Evolutionary conservation across 2,113 vertebrate species (phyloP).

Genomic region (Paratilapia polleni): DNA sequence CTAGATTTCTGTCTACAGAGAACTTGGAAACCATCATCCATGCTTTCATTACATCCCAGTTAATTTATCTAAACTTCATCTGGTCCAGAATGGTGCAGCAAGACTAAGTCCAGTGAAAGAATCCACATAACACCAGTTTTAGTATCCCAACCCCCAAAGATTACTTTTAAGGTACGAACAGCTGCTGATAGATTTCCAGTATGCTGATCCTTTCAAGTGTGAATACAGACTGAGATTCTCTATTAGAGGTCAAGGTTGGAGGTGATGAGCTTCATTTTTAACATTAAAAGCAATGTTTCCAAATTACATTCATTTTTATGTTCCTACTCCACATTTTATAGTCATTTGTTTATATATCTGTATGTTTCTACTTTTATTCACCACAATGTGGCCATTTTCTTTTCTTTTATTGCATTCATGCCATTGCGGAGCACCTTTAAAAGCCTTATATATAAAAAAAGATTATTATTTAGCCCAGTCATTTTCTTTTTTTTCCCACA

Average conservation of each 20-base stretch:
- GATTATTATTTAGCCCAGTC: no score
- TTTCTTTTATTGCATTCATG: not conserved
- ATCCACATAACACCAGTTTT: not conserved
- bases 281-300: not conserved
- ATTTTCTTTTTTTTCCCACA: no score
- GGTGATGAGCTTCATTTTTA: no score
- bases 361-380: not conserved
- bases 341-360: not conserved
- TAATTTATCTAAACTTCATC: not conserved
- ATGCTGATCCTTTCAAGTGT: not conserved
- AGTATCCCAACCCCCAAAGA: not conserved
- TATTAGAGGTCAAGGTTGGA: not conserved
- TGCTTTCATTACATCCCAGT: not conserved
- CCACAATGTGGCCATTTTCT: not conserved
- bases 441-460: not conserved
- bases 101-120: not conserved
- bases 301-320: not conserved
- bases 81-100: not conserved
- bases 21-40: not conserved
- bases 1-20: not conserved
- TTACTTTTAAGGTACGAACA: not conserved
- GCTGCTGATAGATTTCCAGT: not conserved
- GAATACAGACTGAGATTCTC: no score
- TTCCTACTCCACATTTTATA: not conserved
- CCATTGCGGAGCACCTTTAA: not conserved